Evolutionary conservation across 2,797 vertebrate species (phyloP).

Genomic region (Poeciliopsis infans): DNA sequence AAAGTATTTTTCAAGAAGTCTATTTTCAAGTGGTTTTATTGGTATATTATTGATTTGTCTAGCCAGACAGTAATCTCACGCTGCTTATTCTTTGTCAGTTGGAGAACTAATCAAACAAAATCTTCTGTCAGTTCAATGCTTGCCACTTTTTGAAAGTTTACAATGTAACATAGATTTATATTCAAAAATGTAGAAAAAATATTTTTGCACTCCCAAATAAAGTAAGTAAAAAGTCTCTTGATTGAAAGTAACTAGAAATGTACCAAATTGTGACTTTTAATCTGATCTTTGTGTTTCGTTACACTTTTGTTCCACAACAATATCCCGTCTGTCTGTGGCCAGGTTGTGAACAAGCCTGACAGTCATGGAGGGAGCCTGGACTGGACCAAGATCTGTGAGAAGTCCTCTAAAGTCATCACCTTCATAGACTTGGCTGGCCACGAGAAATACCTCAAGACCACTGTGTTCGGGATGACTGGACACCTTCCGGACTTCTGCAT

Average conservation of each 20-base stretch:
- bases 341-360: conserved; percentile 96
- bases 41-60: neutral
- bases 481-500: conserved; percentile 98
- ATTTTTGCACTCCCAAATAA: neutral
- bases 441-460: conserved; percentile 98
- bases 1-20: neutral
- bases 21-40: neutral
- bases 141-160: neutral
- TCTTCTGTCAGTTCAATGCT: neutral
- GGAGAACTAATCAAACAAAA: neutral
- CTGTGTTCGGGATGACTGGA: conserved; percentile 97
- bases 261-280: neutral
- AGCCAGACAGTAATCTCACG: neutral
- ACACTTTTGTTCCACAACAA: neutral
- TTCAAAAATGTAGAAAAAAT: neutral
- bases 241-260: neutral
- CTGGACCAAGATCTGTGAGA: conserved; percentile 99
- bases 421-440: conserved; percentile 98
- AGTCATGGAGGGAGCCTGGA: conserved; percentile 94
- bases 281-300: neutral
- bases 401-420: conserved; percentile 97
- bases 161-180: neutral
- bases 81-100: neutral
- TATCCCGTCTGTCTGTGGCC: neutral
- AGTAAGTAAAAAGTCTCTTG: neutral